These are phyloP conservation scores for Pagrus major DNA, from an alignment of 2,113 vertebrate species.

Conservation along the genomic window DNA sequence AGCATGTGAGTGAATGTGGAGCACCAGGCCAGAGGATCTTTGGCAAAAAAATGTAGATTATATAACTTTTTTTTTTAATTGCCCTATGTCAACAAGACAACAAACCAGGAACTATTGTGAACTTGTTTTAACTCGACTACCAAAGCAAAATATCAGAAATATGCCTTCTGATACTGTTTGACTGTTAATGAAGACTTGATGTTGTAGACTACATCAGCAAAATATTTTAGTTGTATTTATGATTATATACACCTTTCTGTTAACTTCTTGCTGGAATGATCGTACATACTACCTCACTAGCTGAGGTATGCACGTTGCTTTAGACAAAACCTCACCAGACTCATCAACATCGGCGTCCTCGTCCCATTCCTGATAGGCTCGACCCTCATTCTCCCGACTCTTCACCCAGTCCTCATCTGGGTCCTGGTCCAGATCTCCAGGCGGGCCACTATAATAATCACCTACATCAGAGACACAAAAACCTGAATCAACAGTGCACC, in stretches of 20 bases:
- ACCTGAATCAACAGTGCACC: neutral
- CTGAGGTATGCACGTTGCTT: neutral
- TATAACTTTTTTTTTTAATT: neutral
- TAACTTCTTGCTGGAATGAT: neutral
- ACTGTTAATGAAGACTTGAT: neutral
- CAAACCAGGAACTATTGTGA: neutral
- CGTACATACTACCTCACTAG: neutral
- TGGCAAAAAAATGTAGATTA: neutral
- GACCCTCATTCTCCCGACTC: constrained; percentile 90
- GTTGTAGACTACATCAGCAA: neutral
- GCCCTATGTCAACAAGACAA: neutral
- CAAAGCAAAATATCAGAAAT: neutral
- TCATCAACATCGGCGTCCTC: constrained; percentile 98
- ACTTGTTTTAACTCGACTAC: neutral
- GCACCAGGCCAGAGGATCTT: neutral
- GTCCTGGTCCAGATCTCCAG: constrained; percentile 88
- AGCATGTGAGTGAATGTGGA: neutral
- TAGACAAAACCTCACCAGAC: constrained; percentile 85
- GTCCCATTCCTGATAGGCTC: constrained; percentile 95
- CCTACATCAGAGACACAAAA: constrained; percentile 76
- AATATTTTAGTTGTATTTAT: neutral
- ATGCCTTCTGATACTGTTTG: neutral
- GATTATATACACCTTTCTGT: neutral
- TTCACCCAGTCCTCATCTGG: constrained; percentile 94
- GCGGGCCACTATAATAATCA: constrained; percentile 90